These are phyloP conservation scores for Microctonus hyperodae DNA, from an alignment of 2,888 invertebrate species.

Conservation along the genomic window DNA sequence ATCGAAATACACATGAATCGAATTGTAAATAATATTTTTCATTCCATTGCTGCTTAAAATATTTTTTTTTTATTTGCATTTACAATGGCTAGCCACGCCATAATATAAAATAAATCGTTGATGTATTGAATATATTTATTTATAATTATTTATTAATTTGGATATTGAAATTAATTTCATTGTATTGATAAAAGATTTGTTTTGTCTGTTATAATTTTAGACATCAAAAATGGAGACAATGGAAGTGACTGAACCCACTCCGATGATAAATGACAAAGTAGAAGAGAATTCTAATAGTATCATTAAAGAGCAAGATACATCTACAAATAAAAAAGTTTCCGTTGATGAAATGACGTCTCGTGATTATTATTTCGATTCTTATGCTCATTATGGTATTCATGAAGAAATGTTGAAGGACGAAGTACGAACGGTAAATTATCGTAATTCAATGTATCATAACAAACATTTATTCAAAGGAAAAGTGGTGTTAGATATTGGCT, in stretches of 20 bases:
- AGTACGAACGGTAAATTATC: constrained; percentile 96
- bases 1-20: constrained; percentile 43
- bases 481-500: constrained; percentile 96
- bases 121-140: not conserved
- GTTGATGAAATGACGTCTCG: constrained; percentile 98
- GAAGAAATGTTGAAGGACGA: constrained; percentile 99
- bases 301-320: constrained; percentile 56
- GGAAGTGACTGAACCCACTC: constrained; percentile 64
- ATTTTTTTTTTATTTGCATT: not conserved
- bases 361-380: constrained; percentile 99
- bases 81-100: not conserved
- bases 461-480: constrained; percentile 95
- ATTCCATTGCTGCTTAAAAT: not conserved
- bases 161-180: not conserved
- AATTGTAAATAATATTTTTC: constrained; percentile 46
- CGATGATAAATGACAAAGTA: constrained; percentile 42
- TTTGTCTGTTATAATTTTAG: constrained; percentile 45
- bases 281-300: constrained; percentile 40
- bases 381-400: constrained; percentile 99
- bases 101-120: not conserved
- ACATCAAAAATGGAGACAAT: constrained; percentile 65
- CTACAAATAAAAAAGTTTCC: constrained; percentile 65
- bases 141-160: not conserved
- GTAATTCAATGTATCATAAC: constrained; percentile 99
- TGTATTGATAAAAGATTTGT: not conserved